phyloP scores from a whole-genome alignment of 2,888 invertebrate species.

The Eupithecia inturbata region DNA sequence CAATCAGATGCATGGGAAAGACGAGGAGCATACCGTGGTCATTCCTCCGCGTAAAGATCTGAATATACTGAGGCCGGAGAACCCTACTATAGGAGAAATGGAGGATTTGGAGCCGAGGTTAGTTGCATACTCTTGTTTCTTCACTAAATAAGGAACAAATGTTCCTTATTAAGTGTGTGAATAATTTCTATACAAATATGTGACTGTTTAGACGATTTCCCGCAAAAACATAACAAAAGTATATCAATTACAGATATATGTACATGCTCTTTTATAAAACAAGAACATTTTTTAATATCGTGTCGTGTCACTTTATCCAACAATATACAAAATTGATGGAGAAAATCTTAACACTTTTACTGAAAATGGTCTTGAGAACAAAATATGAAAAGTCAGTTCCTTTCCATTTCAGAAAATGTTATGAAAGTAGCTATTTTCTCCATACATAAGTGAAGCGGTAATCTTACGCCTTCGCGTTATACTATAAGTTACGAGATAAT shows the following conservation, averaged over 20 bases:
- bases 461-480: constrained; percentile 38
- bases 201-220: neutral
- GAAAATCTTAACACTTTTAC: neutral
- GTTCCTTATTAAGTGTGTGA: neutral
- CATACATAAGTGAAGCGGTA: constrained; percentile 41
- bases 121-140: neutral
- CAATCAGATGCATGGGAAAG: constrained; percentile 78
- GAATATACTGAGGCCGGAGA: constrained; percentile 82
- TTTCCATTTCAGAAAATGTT: constrained; percentile 40
- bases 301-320: neutral
- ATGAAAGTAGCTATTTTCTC: constrained; percentile 39
- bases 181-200: neutral
- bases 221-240: neutral
- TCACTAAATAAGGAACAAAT: too few relatives aligned
- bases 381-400: constrained; percentile 14
- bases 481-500: constrained; percentile 34
- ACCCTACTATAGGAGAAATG: constrained; percentile 89
- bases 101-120: constrained; percentile 84
- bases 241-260: neutral
- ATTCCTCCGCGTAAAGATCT: constrained; percentile 82
- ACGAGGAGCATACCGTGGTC: constrained; percentile 79
- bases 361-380: neutral
- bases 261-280: neutral
- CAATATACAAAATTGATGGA: neutral
- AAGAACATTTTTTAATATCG: neutral